Base-by-base conservation (phyloP, 2,113 vertebrate genomes). In the Tursiops truncatus region DNA sequence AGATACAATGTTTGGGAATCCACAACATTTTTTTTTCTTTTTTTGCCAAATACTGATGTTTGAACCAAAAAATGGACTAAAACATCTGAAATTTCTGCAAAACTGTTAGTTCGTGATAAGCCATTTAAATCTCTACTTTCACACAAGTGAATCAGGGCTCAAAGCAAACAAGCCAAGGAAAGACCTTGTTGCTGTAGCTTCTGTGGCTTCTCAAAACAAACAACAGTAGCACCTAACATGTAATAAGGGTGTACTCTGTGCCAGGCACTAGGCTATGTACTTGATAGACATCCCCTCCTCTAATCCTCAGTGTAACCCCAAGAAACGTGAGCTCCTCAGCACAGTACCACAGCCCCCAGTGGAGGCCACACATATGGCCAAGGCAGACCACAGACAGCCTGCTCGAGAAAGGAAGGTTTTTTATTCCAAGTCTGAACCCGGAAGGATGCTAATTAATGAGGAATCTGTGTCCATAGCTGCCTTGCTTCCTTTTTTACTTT, bases 391-490 rank as follows among this genome's bases (percentile, higher is more conserved):
- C 13, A 25, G 79, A 18, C 31, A 12, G 38, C 15, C 31, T 26
- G n/a, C 74, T 93, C 4, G n/a, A 18, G 14, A 36, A 62, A 79
- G 25, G 10, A 65, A 79, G 28, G 2, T 20, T 68, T 14, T 4
- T 81, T 65, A 76, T 85, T 20, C 38, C 41, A 12, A 44, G 53
- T 14, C 65, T 41, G 84, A 88, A 71, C 31, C 20, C 53, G 2
- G 58, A 80, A 94, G 58, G 65, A 81, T 94, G 50, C 63, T 71
- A 36, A 88, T 86, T 86, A 95, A 77, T 18, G 31, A 95, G 31
- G 44, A 25, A 1, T 26, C 47, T 50, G 25, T 68, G 36, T 60
- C 36, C 47, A 33, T 36, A 25, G 33, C 47, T 77, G 60, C 60
- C 17, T 14, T 4, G 9, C 56, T 93, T 91, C 50, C 38, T 88